phyloP scores from a whole-genome alignment of 2,888 invertebrate species.

The Epistrophe grossulariae region DNA sequence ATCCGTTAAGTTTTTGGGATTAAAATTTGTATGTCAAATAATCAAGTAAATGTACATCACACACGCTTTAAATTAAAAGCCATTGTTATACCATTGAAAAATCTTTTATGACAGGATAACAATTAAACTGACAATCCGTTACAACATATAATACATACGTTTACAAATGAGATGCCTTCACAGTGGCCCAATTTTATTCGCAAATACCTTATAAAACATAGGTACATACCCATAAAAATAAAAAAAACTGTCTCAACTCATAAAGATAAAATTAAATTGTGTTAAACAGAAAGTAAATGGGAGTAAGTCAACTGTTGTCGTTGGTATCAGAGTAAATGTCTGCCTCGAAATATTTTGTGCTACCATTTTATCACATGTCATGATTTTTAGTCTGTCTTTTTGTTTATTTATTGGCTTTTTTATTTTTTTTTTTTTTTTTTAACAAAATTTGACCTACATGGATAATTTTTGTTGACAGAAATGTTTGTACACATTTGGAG shows the following conservation, averaged over 20 bases:
- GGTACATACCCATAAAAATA: conserved; percentile 2
- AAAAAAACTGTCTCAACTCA: conserved; percentile 23
- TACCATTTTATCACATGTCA: conserved; percentile 36
- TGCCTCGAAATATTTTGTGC: conserved; percentile 45
- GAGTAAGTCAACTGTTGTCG: conserved; percentile 50
- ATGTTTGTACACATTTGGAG: conserved; percentile 15
- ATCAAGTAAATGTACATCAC: no score
- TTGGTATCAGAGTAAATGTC: conserved; percentile 24
- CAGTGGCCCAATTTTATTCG: conserved; percentile 61
- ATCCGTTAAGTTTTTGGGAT: no score
- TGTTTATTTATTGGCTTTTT: conserved; percentile 33
- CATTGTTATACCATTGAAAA: not conserved
- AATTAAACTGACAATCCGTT: not conserved
- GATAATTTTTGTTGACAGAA: conserved; percentile 44
- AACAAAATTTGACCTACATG: conserved; percentile 56
- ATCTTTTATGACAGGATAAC: no score
- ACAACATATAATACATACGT: not conserved
- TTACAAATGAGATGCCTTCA: conserved; percentile 30
- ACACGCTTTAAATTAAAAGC: not conserved
- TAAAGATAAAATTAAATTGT: conserved; percentile 62
- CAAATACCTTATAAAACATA: conserved; percentile 41
- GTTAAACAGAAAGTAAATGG: conserved; percentile 57
- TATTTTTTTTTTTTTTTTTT: not conserved
- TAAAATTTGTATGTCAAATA: no score
- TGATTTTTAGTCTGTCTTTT: not conserved